Percentiles rank a stretch among this genome's conserved stretches.
These are phyloP conservation scores for Catharus fuscescens DNA, from an alignment of 2,113 vertebrate species.

Conservation along the genomic window DNA sequence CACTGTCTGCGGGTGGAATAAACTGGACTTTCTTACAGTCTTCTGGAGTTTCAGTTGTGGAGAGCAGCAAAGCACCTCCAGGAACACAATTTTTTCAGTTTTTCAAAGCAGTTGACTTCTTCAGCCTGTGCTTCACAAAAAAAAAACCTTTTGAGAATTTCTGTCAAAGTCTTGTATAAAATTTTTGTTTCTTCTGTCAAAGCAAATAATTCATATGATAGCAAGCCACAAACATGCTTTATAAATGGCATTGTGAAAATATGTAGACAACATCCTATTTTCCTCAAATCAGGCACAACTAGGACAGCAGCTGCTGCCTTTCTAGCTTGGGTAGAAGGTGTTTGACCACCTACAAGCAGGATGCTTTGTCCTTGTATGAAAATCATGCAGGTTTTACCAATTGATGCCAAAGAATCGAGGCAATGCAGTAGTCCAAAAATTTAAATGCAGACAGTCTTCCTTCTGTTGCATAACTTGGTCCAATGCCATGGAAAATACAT, in stretches of 20 bases:
- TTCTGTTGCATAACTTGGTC: slow-evolving; percentile 53
- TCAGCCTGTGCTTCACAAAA: neutral
- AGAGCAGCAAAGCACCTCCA: neutral
- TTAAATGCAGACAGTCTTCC: slow-evolving; percentile 55
- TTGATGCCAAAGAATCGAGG: slow-evolving; percentile 49
- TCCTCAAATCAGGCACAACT: slow-evolving; percentile 61
- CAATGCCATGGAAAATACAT: slow-evolving; percentile 62
- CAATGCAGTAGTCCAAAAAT: slow-evolving; percentile 55
- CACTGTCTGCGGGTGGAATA: neutral
- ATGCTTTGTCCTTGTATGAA: slow-evolving; percentile 61
- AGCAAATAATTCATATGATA: slow-evolving; percentile 21
- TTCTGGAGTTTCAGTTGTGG: neutral
- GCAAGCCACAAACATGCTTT: slow-evolving; percentile 55
- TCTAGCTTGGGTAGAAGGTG: slow-evolving; percentile 73
- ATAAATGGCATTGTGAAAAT: slow-evolving; percentile 70
- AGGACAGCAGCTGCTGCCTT: slow-evolving; percentile 78
- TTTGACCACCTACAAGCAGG: slow-evolving; percentile 78
- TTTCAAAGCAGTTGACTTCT: neutral
- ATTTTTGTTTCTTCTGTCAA: slow-evolving; percentile 62
- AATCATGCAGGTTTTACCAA: slow-evolving; percentile 39
- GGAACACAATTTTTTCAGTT: neutral
- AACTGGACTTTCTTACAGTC: neutral
- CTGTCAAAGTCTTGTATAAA: slow-evolving; percentile 26
- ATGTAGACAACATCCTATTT: slow-evolving; percentile 71
- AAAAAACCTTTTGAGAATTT: neutral